Conservation (phyloP, 2,113 vertebrate genomes). For the Sciurus niger region DNA sequence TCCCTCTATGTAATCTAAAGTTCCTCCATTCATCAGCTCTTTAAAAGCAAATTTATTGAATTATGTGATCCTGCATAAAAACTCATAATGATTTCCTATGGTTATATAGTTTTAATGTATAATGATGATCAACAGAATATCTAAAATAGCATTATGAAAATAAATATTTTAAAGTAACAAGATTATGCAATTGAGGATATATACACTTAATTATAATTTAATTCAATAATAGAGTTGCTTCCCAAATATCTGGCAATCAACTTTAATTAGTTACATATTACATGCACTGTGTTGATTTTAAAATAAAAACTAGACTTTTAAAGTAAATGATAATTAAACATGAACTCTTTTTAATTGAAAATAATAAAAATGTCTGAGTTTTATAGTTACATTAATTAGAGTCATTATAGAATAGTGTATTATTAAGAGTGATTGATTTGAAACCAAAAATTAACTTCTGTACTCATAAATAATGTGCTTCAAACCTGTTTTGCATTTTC, state of each 20-base stretch:
- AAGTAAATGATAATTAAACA: slow-evolving; percentile 1
- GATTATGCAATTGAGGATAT: background rate
- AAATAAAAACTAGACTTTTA: slow-evolving; percentile 37
- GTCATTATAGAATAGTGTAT: background rate
- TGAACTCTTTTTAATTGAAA: slow-evolving; percentile 21
- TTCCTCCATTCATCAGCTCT: background rate
- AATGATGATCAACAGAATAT: background rate
- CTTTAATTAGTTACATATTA: background rate
- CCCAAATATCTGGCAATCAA: background rate
- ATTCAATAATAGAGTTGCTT: background rate
- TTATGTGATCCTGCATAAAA: background rate
- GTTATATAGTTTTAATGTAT: background rate
- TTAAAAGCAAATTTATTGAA: slow-evolving; percentile 15
- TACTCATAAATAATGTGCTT: background rate
- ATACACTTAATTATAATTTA: slow-evolving; percentile 9
- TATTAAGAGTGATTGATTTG: slow-evolving; percentile 14
- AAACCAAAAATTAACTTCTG: background rate
- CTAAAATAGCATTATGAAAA: slow-evolving; percentile 12
- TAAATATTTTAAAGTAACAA: slow-evolving; percentile 24
- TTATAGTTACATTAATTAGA: background rate
- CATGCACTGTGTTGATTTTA: slow-evolving; percentile 6
- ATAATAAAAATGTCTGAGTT: slow-evolving; percentile 7
- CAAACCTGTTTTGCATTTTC: slow-evolving; percentile 10
- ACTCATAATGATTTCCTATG: background rate
- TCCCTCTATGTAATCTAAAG: no score